A percentile compares a stretch with the other conserved stretches of the same genome.
These are phyloP conservation scores for Cyprinodon variegatus DNA, from an alignment of 2,113 vertebrate genomes.

Conservation along the genomic window DNA sequence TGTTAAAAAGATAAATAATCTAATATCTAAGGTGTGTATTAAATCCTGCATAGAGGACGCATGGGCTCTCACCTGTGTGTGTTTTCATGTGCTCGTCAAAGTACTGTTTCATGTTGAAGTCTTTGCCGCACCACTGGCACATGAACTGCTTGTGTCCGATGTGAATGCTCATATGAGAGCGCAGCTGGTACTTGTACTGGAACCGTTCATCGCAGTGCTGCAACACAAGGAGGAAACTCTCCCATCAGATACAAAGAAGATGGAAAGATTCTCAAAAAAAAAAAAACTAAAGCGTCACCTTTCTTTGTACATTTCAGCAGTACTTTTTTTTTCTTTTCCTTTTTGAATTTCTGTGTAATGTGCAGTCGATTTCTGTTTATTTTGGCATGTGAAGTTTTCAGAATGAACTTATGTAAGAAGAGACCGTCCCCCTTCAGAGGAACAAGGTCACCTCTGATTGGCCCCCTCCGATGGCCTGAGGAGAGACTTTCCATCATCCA, in stretches of 20 bases:
- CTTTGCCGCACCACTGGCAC: slow-evolving; percentile 99
- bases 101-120: slow-evolving; percentile 99
- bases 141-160: slow-evolving; percentile 98
- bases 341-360: neutral
- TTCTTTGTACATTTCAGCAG: neutral
- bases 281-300: neutral
- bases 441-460: neutral
- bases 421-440: neutral
- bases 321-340: neutral
- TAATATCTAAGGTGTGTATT: neutral
- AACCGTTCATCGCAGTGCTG: slow-evolving; percentile 96
- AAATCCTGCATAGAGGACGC: neutral
- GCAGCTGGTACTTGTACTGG: slow-evolving; percentile 98
- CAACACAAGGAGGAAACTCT: slow-evolving; percentile 79
- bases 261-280: neutral
- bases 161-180: slow-evolving; percentile 98
- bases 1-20: no score
- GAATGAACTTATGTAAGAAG: neutral
- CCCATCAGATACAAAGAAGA: neutral
- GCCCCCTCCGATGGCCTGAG: neutral
- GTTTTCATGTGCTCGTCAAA: slow-evolving; percentile 99
- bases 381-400: neutral
- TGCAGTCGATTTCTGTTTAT: neutral
- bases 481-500: neutral
- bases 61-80: slow-evolving; percentile 93